Percentiles rank a stretch among this genome's conserved stretches.
Conservation (phyloP, 2,797 vertebrate species). For the Otolemur crassicaudatus region DNA sequence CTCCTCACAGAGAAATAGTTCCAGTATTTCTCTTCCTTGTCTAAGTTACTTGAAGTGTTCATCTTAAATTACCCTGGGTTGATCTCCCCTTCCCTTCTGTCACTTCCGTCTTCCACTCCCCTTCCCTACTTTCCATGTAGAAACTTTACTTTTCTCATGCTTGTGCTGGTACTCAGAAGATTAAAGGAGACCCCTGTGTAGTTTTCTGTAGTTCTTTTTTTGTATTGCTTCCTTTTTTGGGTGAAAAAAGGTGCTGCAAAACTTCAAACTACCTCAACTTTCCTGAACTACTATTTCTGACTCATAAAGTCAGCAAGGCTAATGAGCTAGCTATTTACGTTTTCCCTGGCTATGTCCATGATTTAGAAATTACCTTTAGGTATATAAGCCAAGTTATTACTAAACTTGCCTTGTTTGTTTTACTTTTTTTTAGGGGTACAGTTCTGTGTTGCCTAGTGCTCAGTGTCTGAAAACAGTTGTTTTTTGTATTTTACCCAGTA, state of each 20-base stretch:
- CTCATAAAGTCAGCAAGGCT: background rate
- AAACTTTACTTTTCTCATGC: background rate
- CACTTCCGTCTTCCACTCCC: background rate
- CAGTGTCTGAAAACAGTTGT: background rate
- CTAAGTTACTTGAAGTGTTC: conserved; percentile 7
- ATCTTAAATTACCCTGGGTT: background rate
- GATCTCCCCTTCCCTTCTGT: background rate
- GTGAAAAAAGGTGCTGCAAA: background rate
- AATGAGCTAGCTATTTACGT: background rate
- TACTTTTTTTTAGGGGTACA: background rate
- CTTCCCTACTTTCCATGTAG: background rate
- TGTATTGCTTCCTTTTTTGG: background rate
- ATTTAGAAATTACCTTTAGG: conserved; percentile 42
- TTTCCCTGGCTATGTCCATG: background rate
- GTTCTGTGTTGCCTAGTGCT: background rate
- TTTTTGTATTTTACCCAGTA: conserved; percentile 32
- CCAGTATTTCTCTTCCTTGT: conserved; percentile 13
- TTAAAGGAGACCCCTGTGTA: background rate
- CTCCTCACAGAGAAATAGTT: background rate
- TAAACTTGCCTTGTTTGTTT: conserved; percentile 26
- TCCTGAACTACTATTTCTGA: background rate
- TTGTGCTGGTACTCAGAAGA: background rate
- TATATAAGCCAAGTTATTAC: background rate
- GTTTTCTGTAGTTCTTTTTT: conserved; percentile 11
- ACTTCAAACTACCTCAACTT: background rate